Evolutionary conservation across 2,888 invertebrate genomes (phyloP), one percentile per base, ranked within the genome.

Genomic region (Drosophila gaucha): DNA sequence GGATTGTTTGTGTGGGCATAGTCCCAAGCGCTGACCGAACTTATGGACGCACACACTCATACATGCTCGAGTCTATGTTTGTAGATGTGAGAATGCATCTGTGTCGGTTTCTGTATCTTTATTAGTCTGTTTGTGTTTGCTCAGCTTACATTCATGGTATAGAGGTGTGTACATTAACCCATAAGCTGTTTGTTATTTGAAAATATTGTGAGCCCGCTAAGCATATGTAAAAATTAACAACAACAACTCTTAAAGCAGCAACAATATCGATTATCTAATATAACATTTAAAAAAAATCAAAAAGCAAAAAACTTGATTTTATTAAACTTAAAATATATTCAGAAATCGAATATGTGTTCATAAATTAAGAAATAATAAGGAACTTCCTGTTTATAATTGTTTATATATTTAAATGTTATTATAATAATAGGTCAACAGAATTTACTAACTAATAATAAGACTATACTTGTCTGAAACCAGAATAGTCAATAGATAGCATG

Each of bases 1-100:
- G 44, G 68, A 62, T 62, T 74, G 67, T 51, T 66, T 43, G 51
- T 74, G 60, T 62, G 54, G 67, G 41, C 56, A 76, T 44, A 46
- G 57, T 52, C 58, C 76, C 66, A 31, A 38, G 43, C 44, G 54
- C 49, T 33, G 43, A 14, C 46, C 36, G 49, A 44, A 36, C 18
- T 31, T 28, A 54, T 39, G 18, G 6, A 41, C n/a, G 20, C 31
- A 49, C 16, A 44, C 8, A 9, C 12, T 43, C 12, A 35, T n/a
- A 30, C 20, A 24, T 12, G 28, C 36, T 31, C 28, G 24, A 43
- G 9, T 20, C 6, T n/a, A 33, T 12, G 24, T 14, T 14, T 24
- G 5, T 26, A 12, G n/a, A 8, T 33, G 16, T 24, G 10, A 22
- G 22, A 24, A 31, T 56, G 26, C 36, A 18, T 64, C 26, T 24